Conservation (phyloP, 2,888 invertebrate genomes). For the Zonitis immaculata region DNA sequence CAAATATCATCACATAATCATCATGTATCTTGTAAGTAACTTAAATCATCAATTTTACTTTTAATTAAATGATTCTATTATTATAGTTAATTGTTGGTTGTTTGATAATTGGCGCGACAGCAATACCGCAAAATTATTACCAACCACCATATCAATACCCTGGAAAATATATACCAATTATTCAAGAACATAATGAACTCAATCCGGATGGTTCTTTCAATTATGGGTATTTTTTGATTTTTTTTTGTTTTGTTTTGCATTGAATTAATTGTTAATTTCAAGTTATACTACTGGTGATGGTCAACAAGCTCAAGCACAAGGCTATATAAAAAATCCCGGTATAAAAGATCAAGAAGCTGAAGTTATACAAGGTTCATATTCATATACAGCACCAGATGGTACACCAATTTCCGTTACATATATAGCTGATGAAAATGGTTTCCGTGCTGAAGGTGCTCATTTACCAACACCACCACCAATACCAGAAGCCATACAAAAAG, state of each 20-base stretch:
- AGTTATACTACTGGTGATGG: slow-evolving; percentile 75
- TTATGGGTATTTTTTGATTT: slow-evolving; percentile 53
- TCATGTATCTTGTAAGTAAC: slow-evolving; percentile 23
- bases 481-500: slow-evolving; percentile 65
- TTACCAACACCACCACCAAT: slow-evolving; percentile 72
- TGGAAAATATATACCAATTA: slow-evolving; percentile 49
- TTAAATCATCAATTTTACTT: no score
- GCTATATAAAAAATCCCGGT: slow-evolving; percentile 67
- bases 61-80: no score
- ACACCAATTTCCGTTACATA: slow-evolving; percentile 58
- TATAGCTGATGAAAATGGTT: slow-evolving; percentile 74
- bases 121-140: slow-evolving; percentile 34
- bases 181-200: slow-evolving; percentile 54
- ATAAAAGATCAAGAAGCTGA: slow-evolving; percentile 64
- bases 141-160: slow-evolving; percentile 28
- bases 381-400: slow-evolving; percentile 57
- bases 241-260: no score
- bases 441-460: slow-evolving; percentile 71
- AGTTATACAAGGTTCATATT: slow-evolving; percentile 66
- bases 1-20: slow-evolving; percentile 8
- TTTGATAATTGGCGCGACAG: slow-evolving; percentile 30
- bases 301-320: slow-evolving; percentile 72
- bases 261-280: slow-evolving; percentile 14
- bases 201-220: slow-evolving; percentile 57
- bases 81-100: slow-evolving; percentile 26